Conservation (phyloP, 2,113 vertebrate genomes). For the Myiagra hebetior region DNA sequence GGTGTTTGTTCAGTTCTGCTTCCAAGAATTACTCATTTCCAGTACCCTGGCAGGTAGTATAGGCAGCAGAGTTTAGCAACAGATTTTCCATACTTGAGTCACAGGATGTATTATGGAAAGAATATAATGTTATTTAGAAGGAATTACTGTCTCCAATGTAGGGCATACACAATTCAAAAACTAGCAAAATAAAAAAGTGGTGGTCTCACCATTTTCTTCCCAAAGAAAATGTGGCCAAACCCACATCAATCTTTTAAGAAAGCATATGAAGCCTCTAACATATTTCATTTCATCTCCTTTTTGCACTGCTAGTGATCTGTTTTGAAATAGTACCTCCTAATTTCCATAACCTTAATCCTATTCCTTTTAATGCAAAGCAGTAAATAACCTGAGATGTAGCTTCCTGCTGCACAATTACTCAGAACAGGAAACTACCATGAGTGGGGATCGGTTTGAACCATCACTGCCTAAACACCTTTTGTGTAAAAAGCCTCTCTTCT, state of each 20-base stretch:
- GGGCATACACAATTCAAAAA: not conserved
- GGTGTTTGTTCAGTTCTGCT: not conserved
- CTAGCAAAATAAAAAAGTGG: not conserved
- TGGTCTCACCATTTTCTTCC: not conserved
- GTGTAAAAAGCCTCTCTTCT: not conserved
- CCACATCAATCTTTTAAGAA: not conserved
- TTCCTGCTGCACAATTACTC: not conserved
- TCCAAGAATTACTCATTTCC: not conserved
- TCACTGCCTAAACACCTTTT: not conserved
- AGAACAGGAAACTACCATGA: fast-evolving
- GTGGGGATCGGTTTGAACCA: fast-evolving
- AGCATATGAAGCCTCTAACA: not conserved
- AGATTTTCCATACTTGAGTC: conserved; percentile 13
- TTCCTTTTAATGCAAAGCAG: not conserved
- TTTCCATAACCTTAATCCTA: not conserved
- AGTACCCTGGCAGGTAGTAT: not conserved
- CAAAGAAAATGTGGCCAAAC: not conserved
- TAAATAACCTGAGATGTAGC: not conserved
- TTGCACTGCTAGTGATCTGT: not conserved
- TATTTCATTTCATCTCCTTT: not conserved
- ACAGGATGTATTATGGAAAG: not conserved
- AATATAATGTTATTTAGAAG: not conserved
- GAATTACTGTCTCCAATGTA: not conserved
- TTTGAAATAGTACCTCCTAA: not conserved
- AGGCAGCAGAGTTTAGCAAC: not conserved